Evolutionary conservation across 2,797 vertebrate genomes (phyloP).

Genomic region (Denticeps clupeoides): DNA sequence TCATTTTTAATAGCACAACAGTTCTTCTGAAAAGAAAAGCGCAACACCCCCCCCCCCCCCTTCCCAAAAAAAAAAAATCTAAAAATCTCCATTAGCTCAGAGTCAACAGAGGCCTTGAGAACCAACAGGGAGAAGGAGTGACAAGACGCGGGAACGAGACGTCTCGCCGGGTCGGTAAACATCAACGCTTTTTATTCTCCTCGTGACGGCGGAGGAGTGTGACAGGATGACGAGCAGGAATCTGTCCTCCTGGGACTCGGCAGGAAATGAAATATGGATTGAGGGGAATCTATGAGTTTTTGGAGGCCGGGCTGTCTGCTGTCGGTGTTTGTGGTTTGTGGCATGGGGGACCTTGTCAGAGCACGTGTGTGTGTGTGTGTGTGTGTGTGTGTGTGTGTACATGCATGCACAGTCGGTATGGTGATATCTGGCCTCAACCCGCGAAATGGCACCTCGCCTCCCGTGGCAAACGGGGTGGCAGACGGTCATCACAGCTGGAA

Average conservation of each 20-base stretch:
- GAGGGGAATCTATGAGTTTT: slow-evolving; percentile 23
- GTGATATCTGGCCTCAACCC: slow-evolving; percentile 23
- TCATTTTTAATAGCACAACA: too few relatives aligned
- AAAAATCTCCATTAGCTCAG: too few relatives aligned
- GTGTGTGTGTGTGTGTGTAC: background rate
- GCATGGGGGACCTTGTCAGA: too few relatives aligned
- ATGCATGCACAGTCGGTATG: background rate
- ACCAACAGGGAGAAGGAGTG: slow-evolving; percentile 30
- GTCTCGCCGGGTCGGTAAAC: slow-evolving; percentile 39
- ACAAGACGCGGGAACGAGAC: slow-evolving; percentile 20
- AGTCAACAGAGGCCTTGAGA: too few relatives aligned
- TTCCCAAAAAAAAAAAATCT: too few relatives aligned
- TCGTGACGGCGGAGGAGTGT: slow-evolving; percentile 36
- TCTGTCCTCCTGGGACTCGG: slow-evolving; percentile 37
- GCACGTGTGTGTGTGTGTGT: background rate
- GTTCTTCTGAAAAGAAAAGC: too few relatives aligned
- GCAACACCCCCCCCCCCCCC: too few relatives aligned
- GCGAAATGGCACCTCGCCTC: slow-evolving; percentile 8
- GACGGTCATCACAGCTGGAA: slow-evolving; percentile 17
- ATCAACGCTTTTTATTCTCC: slow-evolving; percentile 41
- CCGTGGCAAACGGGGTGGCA: slow-evolving; percentile 8
- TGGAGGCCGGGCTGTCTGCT: background rate
- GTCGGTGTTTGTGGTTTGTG: slow-evolving; percentile 5
- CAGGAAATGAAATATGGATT: slow-evolving; percentile 55
- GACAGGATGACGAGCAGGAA: slow-evolving; percentile 48